Evolutionary conservation across 1,140 invertebrate species (phyloP), one percentile per base, ranked within the genome.

Genomic region (Babylonia areolata): DNA sequence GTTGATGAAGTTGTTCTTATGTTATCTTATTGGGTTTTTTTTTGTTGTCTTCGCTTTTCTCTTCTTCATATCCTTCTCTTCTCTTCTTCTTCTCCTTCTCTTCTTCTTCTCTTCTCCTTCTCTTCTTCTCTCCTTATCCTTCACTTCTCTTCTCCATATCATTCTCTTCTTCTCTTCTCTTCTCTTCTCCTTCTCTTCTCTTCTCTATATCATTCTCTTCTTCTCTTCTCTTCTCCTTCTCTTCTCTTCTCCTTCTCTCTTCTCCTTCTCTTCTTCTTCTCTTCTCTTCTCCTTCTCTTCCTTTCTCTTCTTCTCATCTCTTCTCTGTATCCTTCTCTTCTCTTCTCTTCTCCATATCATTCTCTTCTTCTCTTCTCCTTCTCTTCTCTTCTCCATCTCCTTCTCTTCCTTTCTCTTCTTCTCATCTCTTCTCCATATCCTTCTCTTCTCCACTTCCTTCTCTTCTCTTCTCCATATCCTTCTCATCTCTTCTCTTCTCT

Each of bases 221-320:
- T 51, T 51, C 46, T 51, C 46, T 20, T 6, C 46, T 20, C 20
- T 51, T 20, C 20, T 51, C 46, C 20, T 6, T 51, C 9, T 51
- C 46, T 51, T 6, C 9, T 51, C 20, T 6, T 51, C 46, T 51
- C 71, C 28, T 6, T 75, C 71, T 54, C 81, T 54, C 81, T 58
- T n/a, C 35, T 42, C 31, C 81, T 12, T 9, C 31, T 42, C 35
- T 33, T 40, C 79, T 40, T 33, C 54, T 17, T 46, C 46, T 51
- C 94, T 95, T 35, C 78, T 78, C 86, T 1, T 54, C 40, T 33
- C n/a, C 31, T 42, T 83, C 39, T 51, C n/a, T 54, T 23, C 54
- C 40, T 83, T 42, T 83, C 31, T 58, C 31, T 51, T 35, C 15
- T 15, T 40, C 40, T 3, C 81, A n/a, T 17, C 31, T 20, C 35